phyloP scores from a whole-genome alignment of 2,888 invertebrate genomes.

The Idaea biselata region DNA sequence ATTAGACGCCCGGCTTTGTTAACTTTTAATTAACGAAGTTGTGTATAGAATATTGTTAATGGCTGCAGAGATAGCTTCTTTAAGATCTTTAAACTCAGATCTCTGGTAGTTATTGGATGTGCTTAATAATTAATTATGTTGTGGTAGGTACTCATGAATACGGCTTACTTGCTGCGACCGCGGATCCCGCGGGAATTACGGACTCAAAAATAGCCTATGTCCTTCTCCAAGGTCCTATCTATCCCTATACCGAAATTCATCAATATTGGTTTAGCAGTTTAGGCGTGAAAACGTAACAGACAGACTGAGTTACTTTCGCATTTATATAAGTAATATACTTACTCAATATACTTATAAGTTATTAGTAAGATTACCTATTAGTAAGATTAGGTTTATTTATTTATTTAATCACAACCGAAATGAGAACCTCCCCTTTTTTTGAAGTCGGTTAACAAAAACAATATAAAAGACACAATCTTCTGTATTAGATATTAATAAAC shows the following conservation, averaged over 20 bases:
- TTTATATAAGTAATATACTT: no score
- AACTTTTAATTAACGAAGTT: conserved; percentile 61
- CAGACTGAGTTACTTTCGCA: no score
- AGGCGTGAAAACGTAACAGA: no score
- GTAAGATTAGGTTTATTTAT: no score
- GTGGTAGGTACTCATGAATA: conserved; percentile 7
- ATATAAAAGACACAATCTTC: neutral
- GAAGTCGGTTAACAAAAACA: neutral
- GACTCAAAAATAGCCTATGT: no score
- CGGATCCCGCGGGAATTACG: no score
- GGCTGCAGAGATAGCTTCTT: conserved; percentile 22
- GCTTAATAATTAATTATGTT: conserved; percentile 19
- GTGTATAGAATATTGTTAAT: conserved; percentile 39
- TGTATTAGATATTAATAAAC: conserved; percentile 40
- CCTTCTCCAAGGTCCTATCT: no score
- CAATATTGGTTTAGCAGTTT: no score
- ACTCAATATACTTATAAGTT: no score
- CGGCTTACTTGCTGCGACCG: no score
- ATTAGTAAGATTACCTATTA: no score
- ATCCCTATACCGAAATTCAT: no score
- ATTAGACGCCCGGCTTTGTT: conserved; percentile 55
- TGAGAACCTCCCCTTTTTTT: neutral
- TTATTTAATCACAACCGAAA: neutral
- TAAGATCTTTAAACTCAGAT: conserved; percentile 11
- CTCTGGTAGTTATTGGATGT: conserved; percentile 9